A percentile compares a stretch with the other conserved stretches of the same genome.
Conservation (phyloP, 30 jellyfish, hydroid and myxozoan genomes). For the Pseudorhiza aurosa region DNA sequence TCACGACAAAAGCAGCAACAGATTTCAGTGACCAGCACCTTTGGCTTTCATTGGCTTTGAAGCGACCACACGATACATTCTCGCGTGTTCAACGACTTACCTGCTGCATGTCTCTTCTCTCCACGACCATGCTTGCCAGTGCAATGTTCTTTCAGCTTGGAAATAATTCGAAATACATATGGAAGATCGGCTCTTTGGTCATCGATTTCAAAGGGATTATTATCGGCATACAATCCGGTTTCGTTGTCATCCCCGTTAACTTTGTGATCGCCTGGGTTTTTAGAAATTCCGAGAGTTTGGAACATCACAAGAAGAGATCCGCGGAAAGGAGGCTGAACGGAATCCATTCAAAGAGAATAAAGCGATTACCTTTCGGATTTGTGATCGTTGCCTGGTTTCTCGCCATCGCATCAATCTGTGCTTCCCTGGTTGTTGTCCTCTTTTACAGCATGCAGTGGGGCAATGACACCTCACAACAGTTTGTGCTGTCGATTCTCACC, state of each 20-base stretch:
- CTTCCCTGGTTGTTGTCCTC: constrained; percentile 59
- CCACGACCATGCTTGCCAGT: constrained; percentile 78
- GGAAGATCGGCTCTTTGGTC: constrained; percentile 72
- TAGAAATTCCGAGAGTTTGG: constrained; percentile 51
- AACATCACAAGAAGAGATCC: constrained; percentile 10
- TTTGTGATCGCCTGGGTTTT: constrained; percentile 61
- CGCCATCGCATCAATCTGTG: constrained; percentile 10
- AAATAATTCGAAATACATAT: constrained; percentile 48
- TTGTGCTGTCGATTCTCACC: constrained; percentile 69
- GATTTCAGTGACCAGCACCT: constrained; percentile 63
- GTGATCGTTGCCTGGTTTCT: constrained; percentile 52
- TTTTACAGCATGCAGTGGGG: constrained; percentile 95
- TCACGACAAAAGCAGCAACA: constrained; percentile 71
- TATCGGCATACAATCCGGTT: constrained; percentile 77
- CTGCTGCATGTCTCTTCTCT: constrained; percentile 69
- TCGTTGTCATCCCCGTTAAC: constrained; percentile 75
- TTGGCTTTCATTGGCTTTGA: constrained; percentile 64
- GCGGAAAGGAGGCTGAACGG: neutral
- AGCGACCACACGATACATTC: constrained; percentile 78
- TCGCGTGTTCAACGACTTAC: constrained; percentile 86
- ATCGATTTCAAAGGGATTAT: constrained; percentile 65
- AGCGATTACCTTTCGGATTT: constrained; percentile 48
- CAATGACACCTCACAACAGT: constrained; percentile 63
- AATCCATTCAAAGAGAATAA: neutral
- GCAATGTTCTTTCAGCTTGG: constrained; percentile 88